These are phyloP conservation scores for Drosophila emarginata DNA, from an alignment of 2,888 invertebrate species.

Conservation along the genomic window DNA sequence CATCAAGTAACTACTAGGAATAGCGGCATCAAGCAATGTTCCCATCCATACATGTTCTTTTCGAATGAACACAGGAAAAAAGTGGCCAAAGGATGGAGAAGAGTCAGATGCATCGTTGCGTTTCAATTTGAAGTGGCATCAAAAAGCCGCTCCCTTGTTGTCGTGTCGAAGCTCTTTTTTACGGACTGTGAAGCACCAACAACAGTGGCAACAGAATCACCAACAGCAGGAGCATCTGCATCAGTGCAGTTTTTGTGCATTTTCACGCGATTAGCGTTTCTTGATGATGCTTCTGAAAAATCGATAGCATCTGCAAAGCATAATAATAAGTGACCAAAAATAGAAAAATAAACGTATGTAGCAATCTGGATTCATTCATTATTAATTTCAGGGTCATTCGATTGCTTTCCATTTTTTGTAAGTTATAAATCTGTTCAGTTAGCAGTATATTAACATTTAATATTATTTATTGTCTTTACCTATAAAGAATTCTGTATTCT, in stretches of 20 bases:
- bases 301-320: conserved; percentile 36
- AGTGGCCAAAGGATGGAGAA: conserved; percentile 13
- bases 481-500: too few relatives aligned
- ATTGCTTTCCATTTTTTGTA: background rate
- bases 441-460: too few relatives aligned
- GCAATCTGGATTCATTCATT: background rate
- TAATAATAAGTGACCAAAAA: conserved; percentile 7
- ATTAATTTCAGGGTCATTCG: background rate
- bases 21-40: conserved; percentile 36
- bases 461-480: too few relatives aligned
- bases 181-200: too few relatives aligned
- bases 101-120: conserved; percentile 47
- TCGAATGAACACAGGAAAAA: conserved; percentile 25
- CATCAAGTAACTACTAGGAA: conserved; percentile 41
- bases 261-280: conserved; percentile 46
- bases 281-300: conserved; percentile 33
- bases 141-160: conserved; percentile 21
- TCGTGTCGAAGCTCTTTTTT: background rate
- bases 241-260: conserved; percentile 38
- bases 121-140: conserved; percentile 60
- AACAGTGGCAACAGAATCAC: conserved; percentile 17
- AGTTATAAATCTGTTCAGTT: too few relatives aligned
- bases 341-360: background rate
- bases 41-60: conserved; percentile 19
- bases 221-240: conserved; percentile 7